phyloP scores from a whole-genome alignment of 37 sponge, comb jelly and placozoan species.

The Eunapius fragilis region DNA sequence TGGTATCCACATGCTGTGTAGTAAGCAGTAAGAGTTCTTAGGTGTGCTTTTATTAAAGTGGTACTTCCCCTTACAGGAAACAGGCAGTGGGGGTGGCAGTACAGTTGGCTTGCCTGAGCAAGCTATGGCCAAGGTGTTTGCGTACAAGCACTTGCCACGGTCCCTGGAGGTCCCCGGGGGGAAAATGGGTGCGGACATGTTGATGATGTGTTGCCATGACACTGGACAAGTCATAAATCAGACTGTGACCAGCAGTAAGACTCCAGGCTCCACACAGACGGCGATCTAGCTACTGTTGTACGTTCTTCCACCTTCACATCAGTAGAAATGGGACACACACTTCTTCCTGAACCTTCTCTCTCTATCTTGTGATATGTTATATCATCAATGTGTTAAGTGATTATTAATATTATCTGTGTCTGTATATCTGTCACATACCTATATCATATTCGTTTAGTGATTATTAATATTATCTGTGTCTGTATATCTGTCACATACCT shows the following conservation, averaged over 20 bases:
- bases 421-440: too few relatives aligned
- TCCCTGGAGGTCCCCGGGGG: conserved; percentile 24
- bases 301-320: too few relatives aligned
- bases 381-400: too few relatives aligned
- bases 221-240: background rate
- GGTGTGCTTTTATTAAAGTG: background rate
- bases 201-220: background rate
- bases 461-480: too few relatives aligned
- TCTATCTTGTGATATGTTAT: too few relatives aligned
- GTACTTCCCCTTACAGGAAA: background rate
- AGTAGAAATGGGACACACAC: too few relatives aligned
- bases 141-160: conserved; percentile 67
- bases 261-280: background rate
- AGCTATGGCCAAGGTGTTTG: conserved; percentile 60
- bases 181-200: background rate
- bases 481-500: too few relatives aligned
- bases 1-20: background rate
- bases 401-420: too few relatives aligned
- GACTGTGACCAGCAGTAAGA: background rate
- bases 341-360: too few relatives aligned
- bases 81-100: background rate
- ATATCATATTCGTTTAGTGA: too few relatives aligned
- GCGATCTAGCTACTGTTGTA: background rate
- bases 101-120: conserved; percentile 38
- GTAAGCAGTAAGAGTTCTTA: background rate